These are phyloP conservation scores for Carcina quercana DNA, from an alignment of 2,888 invertebrate genomes.

Conservation along the genomic window DNA sequence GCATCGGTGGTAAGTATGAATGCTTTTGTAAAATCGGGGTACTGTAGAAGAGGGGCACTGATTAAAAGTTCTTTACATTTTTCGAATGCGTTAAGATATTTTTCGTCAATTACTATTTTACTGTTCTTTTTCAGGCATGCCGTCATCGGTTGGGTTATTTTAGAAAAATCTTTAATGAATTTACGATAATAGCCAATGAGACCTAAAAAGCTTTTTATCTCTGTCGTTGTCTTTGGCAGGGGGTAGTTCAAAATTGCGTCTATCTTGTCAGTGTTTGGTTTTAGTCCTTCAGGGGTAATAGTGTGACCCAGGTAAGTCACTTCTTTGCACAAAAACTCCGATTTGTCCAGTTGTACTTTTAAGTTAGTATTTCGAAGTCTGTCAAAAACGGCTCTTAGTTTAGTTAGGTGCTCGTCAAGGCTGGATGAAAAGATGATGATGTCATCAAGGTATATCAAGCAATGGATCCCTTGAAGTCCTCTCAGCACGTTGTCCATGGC, in stretches of 20 bases:
- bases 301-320: constrained; percentile 28
- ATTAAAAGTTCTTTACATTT: constrained; percentile 9
- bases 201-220: constrained; percentile 33
- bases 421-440: constrained; percentile 25
- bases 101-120: constrained; percentile 9
- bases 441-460: constrained; percentile 29
- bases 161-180: constrained; percentile 29
- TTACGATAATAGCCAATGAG: constrained; percentile 36
- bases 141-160: constrained; percentile 20
- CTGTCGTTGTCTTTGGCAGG: constrained; percentile 17
- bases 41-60: constrained; percentile 9
- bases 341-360: constrained; percentile 2
- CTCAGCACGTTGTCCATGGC: constrained; percentile 19
- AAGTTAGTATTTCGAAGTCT: constrained; percentile 17
- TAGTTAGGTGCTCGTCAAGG: constrained; percentile 20
- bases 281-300: constrained; percentile 21
- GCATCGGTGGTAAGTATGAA: constrained; percentile 21
- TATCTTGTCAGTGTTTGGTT: constrained; percentile 25
- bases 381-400: constrained; percentile 18
- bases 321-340: constrained; percentile 16
- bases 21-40: constrained; percentile 19
- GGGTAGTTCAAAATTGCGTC: constrained; percentile 20
- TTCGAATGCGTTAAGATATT: constrained; percentile 11
- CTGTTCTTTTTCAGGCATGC: constrained; percentile 13
- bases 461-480: constrained; percentile 17